Base-by-base conservation (phyloP, 1,140 invertebrate species). In the Drosophila nikananu region DNA sequence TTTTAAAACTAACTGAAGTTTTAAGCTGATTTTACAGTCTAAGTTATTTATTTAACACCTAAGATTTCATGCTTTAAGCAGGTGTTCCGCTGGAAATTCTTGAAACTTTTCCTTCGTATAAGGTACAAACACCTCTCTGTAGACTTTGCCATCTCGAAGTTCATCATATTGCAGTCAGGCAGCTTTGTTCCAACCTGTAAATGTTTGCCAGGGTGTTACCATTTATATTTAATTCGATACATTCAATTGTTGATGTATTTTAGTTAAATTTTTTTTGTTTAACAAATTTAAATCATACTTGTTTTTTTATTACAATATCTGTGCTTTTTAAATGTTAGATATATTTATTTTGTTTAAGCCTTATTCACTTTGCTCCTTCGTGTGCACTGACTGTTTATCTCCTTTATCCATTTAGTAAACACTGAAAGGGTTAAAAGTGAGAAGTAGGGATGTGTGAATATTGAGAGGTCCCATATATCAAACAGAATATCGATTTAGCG, bases 331-430 rank as follows among this genome's bases (percentile, higher is more conserved):
- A 23, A 37, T 21, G 4, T 30, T 9, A 23, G 15, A 2, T 0
- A 23, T 25, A 58, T 39, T 58, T 39, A 58, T 25, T 57, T 32
- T 19, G n/a, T 30, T 23, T 3, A 30, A 23, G 1, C 3, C 19
- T n/a, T 17, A 10, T 63, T 0, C 0, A 8, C 3, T 12, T 39
- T 21, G 15, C 7, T 25, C 4, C 8, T 52, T 10, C 2, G n/a
- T 5, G 7, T 19, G 48, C 32, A n/a, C 12, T 23, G 32, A 19
- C 25, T 13, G 10, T 6, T 37, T 2, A 21, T 10, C 6, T 23
- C 12, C 13, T 82, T 59, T 1, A 82, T 10, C 54, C 42, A 64
- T 37, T 82, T 83, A 15, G 74, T 83, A 5, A 83, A 23, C 13
- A 72, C 81, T 83, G 7, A 51, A 41, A 25, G 1, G 3, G 13